These are phyloP conservation scores for Aplochiton taeniatus DNA, from an alignment of 2,797 vertebrate genomes.

Conservation along the genomic window DNA sequence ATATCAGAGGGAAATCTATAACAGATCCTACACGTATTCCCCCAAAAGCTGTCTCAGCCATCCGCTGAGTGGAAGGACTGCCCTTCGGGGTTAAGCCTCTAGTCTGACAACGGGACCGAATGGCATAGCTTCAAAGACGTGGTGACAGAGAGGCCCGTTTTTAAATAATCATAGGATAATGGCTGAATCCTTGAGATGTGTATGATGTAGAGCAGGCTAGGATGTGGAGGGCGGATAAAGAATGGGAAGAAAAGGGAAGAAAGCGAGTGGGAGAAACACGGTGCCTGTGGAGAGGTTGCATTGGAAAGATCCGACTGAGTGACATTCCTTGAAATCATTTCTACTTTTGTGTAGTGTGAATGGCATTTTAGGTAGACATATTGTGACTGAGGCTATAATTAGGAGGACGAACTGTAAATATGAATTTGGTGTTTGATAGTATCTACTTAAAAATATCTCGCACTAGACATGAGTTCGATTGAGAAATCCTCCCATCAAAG, in stretches of 20 bases:
- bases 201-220: conserved; percentile 35
- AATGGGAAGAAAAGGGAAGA: conserved; percentile 14
- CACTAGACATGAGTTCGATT: too few relatives aligned
- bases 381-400: conserved; percentile 4
- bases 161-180: conserved; percentile 66
- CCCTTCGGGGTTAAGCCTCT: conserved; percentile 47
- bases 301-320: not conserved
- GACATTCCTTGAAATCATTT: conserved; percentile 22
- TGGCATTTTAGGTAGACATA: conserved; percentile 16
- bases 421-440: too few relatives aligned
- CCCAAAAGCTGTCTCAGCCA: conserved; percentile 49
- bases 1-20: conserved; percentile 44
- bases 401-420: not conserved
- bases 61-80: conserved; percentile 45
- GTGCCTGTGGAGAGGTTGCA: conserved; percentile 17
- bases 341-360: conserved; percentile 35
- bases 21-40: conserved; percentile 33
- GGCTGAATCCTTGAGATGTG: conserved; percentile 61
- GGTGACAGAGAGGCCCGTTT: conserved; percentile 48
- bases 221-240: not conserved
- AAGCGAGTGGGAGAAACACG: not conserved
- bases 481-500: too few relatives aligned
- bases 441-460: too few relatives aligned
- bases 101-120: conserved; percentile 58
- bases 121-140: conserved; percentile 61